Conservation (phyloP, 2,113 vertebrate species). For the Xyrauchen texanus region DNA sequence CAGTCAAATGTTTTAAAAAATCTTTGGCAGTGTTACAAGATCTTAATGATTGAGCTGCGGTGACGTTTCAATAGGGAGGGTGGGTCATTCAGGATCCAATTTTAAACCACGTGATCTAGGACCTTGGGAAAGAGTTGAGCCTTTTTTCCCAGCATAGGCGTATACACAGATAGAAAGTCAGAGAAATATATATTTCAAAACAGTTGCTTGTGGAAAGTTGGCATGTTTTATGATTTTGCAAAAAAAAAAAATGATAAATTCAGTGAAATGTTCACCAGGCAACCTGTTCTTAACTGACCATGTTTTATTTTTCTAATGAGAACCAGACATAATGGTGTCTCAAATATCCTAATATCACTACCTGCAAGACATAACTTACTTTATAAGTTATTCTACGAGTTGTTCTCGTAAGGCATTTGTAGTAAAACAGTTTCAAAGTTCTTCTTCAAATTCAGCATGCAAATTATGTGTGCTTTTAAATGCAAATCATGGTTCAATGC, state of each 20-base stretch:
- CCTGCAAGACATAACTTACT: too few species aligned
- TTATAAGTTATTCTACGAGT: too few species aligned
- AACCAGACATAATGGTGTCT: background rate
- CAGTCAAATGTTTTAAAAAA: conserved; percentile 52
- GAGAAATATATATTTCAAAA: conserved; percentile 49
- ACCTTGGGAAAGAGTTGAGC: conserved; percentile 87
- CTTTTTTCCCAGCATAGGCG: conserved; percentile 83
- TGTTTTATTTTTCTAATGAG: background rate
- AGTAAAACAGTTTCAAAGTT: background rate
- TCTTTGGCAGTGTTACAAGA: conserved; percentile 53
- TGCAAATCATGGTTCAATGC: background rate
- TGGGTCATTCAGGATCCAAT: conserved; percentile 77
- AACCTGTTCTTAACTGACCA: background rate
- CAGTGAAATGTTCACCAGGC: background rate
- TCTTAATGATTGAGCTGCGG: conserved; percentile 57
- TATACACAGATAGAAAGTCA: conserved; percentile 61
- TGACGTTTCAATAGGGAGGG: conserved; percentile 68
- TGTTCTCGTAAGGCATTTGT: too few species aligned
- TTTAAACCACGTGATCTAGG: conserved; percentile 85
- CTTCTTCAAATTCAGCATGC: background rate
- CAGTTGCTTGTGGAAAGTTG: conserved; percentile 54
- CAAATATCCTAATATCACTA: too few species aligned
- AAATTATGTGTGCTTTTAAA: conserved; percentile 6
- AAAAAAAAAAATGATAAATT: conserved; percentile 38
- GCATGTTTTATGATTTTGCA: conserved; percentile 31